phyloP scores from a whole-genome alignment of 2,888 invertebrate genomes.

The Scelioninae gen. 2 region DNA sequence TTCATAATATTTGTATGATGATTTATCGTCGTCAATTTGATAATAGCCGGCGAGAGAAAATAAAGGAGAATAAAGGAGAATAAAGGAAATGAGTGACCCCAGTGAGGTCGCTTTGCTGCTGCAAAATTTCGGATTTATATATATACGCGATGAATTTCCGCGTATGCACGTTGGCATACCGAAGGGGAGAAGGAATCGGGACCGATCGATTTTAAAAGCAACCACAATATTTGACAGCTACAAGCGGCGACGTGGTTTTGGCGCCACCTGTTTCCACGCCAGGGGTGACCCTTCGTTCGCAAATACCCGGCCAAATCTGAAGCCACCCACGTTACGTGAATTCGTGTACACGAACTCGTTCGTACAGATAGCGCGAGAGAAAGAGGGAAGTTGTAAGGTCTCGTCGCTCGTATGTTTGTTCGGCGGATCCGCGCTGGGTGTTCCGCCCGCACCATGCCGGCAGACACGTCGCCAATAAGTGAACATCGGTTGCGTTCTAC shows the following conservation, averaged over 20 bases:
- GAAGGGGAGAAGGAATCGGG: constrained; percentile 63
- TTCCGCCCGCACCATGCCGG: constrained; percentile 72
- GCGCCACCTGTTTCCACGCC: constrained; percentile 73
- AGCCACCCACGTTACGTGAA: constrained; percentile 61
- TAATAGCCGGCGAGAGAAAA: too few species aligned
- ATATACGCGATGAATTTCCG: constrained; percentile 16
- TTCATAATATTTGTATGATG: too few species aligned
- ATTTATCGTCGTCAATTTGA: too few species aligned
- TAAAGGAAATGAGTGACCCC: too few species aligned
- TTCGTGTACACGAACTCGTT: constrained; percentile 58
- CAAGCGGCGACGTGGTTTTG: constrained; percentile 69
- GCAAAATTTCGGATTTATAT: too few species aligned
- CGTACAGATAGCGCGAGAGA: constrained; percentile 54
- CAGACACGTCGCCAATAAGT: constrained; percentile 75
- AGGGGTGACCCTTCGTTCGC: constrained; percentile 58
- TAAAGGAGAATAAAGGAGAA: too few species aligned
- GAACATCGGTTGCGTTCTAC: constrained; percentile 73
- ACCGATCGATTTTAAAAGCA: constrained; percentile 73
- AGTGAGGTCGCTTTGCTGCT: too few species aligned
- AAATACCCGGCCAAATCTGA: constrained; percentile 59
- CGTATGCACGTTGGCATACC: constrained; percentile 16
- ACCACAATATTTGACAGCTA: constrained; percentile 75
- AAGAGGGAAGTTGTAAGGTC: constrained; percentile 54
- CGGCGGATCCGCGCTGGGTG: constrained; percentile 63
- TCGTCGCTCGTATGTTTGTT: constrained; percentile 61